phyloP scores from a whole-genome alignment of 2,888 invertebrate species.

The Limnephilus lunatus region DNA sequence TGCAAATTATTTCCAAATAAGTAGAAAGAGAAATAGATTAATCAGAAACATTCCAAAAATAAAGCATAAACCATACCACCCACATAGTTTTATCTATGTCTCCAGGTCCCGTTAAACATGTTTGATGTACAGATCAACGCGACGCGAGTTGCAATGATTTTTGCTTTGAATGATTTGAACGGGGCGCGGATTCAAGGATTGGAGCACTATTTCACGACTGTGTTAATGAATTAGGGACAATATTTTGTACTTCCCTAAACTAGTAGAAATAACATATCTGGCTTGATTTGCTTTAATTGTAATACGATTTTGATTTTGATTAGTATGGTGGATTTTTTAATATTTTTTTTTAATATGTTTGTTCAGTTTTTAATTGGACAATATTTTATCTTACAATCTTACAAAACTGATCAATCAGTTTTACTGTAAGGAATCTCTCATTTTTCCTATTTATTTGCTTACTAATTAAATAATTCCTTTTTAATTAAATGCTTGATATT shows the following conservation, averaged over 20 bases:
- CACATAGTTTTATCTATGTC: neutral
- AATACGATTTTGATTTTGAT: too few relatives aligned
- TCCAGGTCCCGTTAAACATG: constrained; percentile 54
- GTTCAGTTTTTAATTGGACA: too few relatives aligned
- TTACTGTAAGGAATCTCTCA: too few relatives aligned
- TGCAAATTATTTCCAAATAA: too few relatives aligned
- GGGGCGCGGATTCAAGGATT: neutral
- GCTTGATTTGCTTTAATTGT: too few relatives aligned
- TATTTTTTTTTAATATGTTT: too few relatives aligned
- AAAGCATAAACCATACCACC: neutral
- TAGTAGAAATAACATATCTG: neutral
- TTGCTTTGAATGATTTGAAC: neutral
- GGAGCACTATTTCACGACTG: neutral
- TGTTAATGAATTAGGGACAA: neutral
- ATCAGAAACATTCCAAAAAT: neutral
- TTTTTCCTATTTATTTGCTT: too few relatives aligned
- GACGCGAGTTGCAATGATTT: constrained; percentile 11
- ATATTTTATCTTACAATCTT: too few relatives aligned
- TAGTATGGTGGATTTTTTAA: too few relatives aligned
- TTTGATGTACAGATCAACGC: constrained; percentile 55
- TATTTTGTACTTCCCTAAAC: neutral
- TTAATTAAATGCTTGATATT: too few relatives aligned
- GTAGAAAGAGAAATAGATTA: neutral
- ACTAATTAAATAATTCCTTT: too few relatives aligned
- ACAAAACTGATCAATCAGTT: too few relatives aligned